Conservation (phyloP, 2,888 invertebrate genomes). For the Thymelicus acteon region DNA sequence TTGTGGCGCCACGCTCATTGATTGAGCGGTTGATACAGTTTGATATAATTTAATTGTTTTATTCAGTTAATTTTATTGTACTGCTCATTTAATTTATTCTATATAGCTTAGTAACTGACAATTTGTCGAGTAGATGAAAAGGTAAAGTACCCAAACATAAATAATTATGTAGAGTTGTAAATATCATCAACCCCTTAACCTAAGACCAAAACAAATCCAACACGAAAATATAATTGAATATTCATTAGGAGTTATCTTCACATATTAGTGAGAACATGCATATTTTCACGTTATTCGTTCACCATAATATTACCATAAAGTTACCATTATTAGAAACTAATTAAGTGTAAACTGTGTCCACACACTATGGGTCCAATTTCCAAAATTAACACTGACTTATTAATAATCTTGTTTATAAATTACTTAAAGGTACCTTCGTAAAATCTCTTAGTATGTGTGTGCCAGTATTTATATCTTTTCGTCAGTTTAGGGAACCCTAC, state of each 20-base stretch:
- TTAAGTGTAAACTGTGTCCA: slow-evolving; percentile 29
- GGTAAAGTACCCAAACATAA: background rate
- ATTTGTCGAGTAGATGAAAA: too few relatives aligned
- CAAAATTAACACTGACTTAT: slow-evolving; percentile 20
- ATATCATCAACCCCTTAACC: background rate
- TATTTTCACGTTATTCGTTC: slow-evolving; percentile 30
- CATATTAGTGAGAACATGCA: slow-evolving; percentile 20
- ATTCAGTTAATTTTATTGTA: background rate
- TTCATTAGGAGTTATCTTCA: slow-evolving; percentile 26
- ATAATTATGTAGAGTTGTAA: background rate
- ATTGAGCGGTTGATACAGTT: slow-evolving; percentile 57
- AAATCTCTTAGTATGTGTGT: background rate
- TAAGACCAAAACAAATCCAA: slow-evolving; percentile 19
- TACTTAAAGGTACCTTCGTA: background rate
- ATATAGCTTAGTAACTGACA: too few relatives aligned
- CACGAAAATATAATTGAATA: slow-evolving; percentile 19
- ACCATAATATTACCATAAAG: slow-evolving; percentile 32
- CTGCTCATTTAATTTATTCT: background rate
- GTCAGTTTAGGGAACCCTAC: too few relatives aligned
- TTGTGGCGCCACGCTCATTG: slow-evolving; percentile 60
- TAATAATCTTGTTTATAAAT: slow-evolving; percentile 7
- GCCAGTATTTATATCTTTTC: too few relatives aligned
- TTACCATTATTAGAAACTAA: slow-evolving; percentile 29
- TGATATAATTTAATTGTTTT: slow-evolving; percentile 7
- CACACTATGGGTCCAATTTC: slow-evolving; percentile 23